Base-by-base conservation (phyloP, 2,797 vertebrate genomes). In the Sebastes jordani region DNA sequence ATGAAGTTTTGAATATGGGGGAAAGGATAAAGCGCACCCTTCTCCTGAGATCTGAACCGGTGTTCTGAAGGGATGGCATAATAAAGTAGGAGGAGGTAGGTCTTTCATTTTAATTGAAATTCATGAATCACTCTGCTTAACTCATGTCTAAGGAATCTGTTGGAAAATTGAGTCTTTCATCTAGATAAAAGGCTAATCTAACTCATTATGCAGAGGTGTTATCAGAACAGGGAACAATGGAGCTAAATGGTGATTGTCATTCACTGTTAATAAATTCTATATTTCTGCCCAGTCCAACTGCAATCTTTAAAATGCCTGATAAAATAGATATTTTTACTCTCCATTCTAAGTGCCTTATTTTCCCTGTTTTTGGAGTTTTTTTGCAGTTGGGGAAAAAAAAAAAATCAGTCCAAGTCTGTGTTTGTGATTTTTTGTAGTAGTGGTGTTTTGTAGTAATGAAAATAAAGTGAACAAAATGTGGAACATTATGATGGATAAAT, bases 21-120 rank as follows among this genome's bases (percentile, higher is more conserved):
- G 88, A 87, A 90, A 90, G 92, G 90, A 95, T 89, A 88, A 94
- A 92, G 92, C 82, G 13, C 84, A 86, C 86, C 77, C 90, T 93
- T 91, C 92, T 94, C 92, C 86, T 72, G 87, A 94, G 93, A 95
- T 93, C 88, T 93, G 89, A 94, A 95, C 90, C 76, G 74, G 89
- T 84, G 83, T 87, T 93, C 88, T 88, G 91, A 92, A 91, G 91
- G 91, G 89, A 94, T 87, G 89, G 92, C 93, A 91, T 92, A 94
- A 94, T 93, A 94, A 94, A 94, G 93, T 86, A 90, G 88, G 85
- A 95, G 93, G 92, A 95, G 92, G 92, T 91, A 93, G 91, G 91
- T 92, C 91, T 93, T 95, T 95, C 91, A 91, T 96, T 96, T 96
- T 96, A 96, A 96, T 96, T 96, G 94, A 96, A 96, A 96, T 94